Conservation (phyloP, 2,113 vertebrate species). For the Psephotus haematonotus region DNA sequence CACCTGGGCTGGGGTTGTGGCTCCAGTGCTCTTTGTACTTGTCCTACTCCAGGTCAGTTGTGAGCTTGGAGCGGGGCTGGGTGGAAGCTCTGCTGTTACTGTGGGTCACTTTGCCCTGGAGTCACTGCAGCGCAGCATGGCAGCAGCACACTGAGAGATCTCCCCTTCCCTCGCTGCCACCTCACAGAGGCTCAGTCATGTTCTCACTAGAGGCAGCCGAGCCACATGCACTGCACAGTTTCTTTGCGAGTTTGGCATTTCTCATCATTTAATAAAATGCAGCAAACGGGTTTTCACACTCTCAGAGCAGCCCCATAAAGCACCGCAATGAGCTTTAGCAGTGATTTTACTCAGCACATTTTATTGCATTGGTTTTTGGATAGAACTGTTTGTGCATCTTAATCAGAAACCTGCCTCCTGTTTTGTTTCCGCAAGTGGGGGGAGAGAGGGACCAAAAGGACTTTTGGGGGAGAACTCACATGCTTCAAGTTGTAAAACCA, state of each 20-base stretch:
- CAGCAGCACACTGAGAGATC: neutral
- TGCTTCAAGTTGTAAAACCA: neutral
- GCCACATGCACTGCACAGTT: neutral
- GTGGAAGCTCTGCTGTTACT: neutral
- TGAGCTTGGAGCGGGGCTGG: neutral
- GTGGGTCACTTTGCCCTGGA: neutral
- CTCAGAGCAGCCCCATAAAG: conserved; percentile 22
- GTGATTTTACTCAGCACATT: neutral
- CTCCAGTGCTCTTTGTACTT: neutral
- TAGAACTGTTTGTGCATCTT: neutral
- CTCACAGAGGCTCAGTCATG: neutral
- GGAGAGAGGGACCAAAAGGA: neutral
- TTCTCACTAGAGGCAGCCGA: neutral
- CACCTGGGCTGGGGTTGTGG: neutral
- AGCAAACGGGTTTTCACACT: conserved; percentile 7
- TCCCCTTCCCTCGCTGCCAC: neutral
- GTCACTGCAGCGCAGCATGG: neutral
- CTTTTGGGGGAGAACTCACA: neutral
- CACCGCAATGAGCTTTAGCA: neutral
- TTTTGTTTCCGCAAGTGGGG: neutral
- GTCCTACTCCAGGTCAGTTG: neutral
- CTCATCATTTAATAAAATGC: conserved; percentile 6
- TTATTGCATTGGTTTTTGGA: neutral
- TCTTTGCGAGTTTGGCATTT: neutral
- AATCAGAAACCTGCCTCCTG: neutral